Conservation (phyloP, 2,888 invertebrate genomes). For the Coecobrya sp. region DNA sequence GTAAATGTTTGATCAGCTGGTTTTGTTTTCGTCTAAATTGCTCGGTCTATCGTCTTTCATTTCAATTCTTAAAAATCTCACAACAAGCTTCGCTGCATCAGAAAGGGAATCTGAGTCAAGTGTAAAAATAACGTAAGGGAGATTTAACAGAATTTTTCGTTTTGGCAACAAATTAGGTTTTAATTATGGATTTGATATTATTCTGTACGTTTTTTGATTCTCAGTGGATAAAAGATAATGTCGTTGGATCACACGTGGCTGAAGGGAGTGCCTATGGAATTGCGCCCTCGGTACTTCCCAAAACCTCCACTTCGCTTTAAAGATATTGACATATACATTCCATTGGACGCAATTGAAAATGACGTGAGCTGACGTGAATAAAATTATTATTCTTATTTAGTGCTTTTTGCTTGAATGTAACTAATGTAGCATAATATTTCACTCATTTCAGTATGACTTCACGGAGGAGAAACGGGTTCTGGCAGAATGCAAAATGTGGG, state of each 20-base stretch:
- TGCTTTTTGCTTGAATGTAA: not conserved
- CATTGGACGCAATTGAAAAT: constrained; percentile 84
- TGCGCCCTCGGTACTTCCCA: constrained; percentile 83
- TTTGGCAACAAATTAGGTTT: not conserved
- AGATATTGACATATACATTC: constrained; percentile 85
- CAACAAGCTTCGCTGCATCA: too few relatives aligned
- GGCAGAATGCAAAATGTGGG: constrained; percentile 91
- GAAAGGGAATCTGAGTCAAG: too few relatives aligned
- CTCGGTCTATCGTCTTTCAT: not conserved
- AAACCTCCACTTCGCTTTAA: constrained; percentile 82
- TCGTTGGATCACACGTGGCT: constrained; percentile 81
- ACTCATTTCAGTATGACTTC: constrained; percentile 90
- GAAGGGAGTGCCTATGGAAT: constrained; percentile 84
- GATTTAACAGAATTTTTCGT: not conserved
- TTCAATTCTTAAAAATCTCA: not conserved
- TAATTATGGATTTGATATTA: not conserved
- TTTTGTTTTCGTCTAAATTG: too few relatives aligned
- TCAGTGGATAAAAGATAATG: constrained; percentile 42
- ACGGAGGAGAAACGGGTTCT: constrained; percentile 92
- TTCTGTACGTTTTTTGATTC: not conserved
- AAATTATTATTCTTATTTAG: not conserved
- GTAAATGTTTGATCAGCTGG: too few relatives aligned
- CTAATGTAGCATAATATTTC: constrained; percentile 52
- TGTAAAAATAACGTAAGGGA: too few relatives aligned
- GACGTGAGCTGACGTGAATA: constrained; percentile 74